A percentile compares a stretch with the other conserved stretches of the same genome.
These are phyloP conservation scores for Metellina segmentata DNA, from an alignment of 2,888 invertebrate genomes.

Conservation along the genomic window DNA sequence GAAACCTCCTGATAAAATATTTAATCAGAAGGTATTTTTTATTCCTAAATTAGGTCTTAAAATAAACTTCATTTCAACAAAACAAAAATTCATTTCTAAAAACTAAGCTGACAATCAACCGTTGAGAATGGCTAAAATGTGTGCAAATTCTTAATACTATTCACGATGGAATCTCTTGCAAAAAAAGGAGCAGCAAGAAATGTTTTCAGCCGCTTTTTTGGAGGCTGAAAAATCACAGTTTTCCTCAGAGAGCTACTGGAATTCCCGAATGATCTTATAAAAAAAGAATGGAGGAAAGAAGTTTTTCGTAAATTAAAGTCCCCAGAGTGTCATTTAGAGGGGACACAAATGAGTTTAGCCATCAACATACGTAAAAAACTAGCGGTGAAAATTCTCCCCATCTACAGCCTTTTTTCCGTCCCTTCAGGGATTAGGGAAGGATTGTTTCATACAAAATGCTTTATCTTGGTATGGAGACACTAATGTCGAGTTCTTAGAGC, in stretches of 20 bases:
- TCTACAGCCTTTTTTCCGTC: background rate
- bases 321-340: slow-evolving; percentile 61
- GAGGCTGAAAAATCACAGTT: slow-evolving; percentile 38
- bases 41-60: background rate
- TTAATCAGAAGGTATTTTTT: no score
- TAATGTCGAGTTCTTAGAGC: background rate
- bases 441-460: background rate
- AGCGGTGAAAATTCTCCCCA: slow-evolving; percentile 9
- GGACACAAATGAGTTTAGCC: slow-evolving; percentile 65
- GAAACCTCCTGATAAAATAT: no score
- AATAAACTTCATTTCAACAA: background rate
- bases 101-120: background rate
- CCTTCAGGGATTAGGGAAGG: background rate
- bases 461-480: background rate
- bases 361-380: slow-evolving; percentile 60
- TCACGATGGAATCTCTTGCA: background rate
- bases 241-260: slow-evolving; percentile 25
- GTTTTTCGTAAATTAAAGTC: slow-evolving; percentile 53
- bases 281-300: slow-evolving; percentile 5
- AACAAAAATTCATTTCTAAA: background rate
- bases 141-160: background rate
- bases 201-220: background rate
- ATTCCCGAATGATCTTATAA: slow-evolving; percentile 23
- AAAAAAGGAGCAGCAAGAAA: background rate
- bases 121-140: background rate